phyloP scores from a whole-genome alignment of 2,113 vertebrate species.

The Tyrannus savana region DNA sequence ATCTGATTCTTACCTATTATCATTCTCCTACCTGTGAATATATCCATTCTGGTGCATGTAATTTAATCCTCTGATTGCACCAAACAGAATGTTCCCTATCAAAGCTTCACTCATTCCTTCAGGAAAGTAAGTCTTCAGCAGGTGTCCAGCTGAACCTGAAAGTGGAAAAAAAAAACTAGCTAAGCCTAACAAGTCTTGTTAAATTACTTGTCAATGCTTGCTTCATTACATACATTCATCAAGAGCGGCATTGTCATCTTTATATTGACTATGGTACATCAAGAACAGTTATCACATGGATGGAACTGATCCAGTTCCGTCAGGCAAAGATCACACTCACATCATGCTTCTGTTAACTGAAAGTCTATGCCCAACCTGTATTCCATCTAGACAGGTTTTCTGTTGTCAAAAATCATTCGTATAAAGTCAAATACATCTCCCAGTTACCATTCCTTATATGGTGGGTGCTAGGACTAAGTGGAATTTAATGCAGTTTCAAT shows the following conservation, averaged over 20 bases:
- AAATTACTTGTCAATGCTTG: background rate
- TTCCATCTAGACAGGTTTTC: background rate
- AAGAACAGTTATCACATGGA: background rate
- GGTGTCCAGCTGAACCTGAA: constrained; percentile 89
- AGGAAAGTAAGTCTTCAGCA: constrained; percentile 90
- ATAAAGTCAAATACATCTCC: background rate
- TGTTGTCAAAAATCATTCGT: background rate
- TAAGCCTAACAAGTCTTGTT: background rate
- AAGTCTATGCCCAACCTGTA: background rate
- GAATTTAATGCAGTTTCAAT: background rate
- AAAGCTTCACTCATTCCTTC: constrained; percentile 96
- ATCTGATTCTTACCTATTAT: background rate
- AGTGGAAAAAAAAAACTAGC: background rate
- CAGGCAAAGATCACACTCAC: background rate
- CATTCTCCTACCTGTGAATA: constrained; percentile 88
- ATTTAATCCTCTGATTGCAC: constrained; percentile 88
- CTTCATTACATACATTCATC: background rate
- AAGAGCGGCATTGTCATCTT: background rate
- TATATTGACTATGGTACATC: background rate
- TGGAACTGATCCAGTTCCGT: background rate
- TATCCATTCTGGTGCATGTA: constrained; percentile 95
- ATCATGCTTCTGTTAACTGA: background rate
- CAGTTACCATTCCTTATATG: background rate
- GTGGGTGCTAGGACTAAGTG: background rate
- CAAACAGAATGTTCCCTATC: constrained; percentile 91